Base-by-base conservation (phyloP, 2,797 vertebrate genomes). In the Carapus acus region DNA sequence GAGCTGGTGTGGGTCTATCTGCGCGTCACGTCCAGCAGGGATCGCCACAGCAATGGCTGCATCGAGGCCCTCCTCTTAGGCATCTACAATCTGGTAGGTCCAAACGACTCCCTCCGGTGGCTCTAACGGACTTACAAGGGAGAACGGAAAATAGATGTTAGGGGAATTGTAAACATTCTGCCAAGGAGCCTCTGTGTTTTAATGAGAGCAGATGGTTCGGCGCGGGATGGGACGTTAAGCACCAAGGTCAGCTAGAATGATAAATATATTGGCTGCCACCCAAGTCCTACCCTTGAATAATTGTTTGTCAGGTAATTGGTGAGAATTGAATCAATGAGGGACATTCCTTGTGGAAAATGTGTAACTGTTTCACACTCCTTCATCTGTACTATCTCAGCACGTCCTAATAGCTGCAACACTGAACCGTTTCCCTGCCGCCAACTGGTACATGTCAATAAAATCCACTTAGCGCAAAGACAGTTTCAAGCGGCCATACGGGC, bases 1-100 rank as follows among this genome's bases (percentile, higher is more conserved):
- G 96, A 97, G 80, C 74, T 99, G 77, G 90, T 98, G 73, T 98
- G 93, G 92, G 91, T 96, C 27, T 98, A 98, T 70, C 87, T 98
- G 66, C 90, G 92, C 16, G 79, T 94, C 63, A 94, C 92, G 20
- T 89, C 94, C 83, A 96, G 93, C 79, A 90, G 91, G 69, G 93
- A 97, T 67, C 87, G 94, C 36, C 94, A 97, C 83, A 95, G 90
- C 72, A 96, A 94, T 16, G 92, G 96, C 22, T 97, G 95, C 88
- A 94, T 97, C 42, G 95, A 98, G 81, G 96, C 95, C 7, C 72
- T 98, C 45, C 91, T 98, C 42, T 84, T 99, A 73, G 95, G 94
- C 71, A 98, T 98, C 80, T 99, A 99, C 61, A 99, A 99, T 79
- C 85, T 99, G 91, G 96, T 99, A 69, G 87, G 91, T 58, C 19